Evolutionary conservation across 2,797 vertebrate species (phyloP).

Genomic region (Poeciliopsis paucimaculata): DNA sequence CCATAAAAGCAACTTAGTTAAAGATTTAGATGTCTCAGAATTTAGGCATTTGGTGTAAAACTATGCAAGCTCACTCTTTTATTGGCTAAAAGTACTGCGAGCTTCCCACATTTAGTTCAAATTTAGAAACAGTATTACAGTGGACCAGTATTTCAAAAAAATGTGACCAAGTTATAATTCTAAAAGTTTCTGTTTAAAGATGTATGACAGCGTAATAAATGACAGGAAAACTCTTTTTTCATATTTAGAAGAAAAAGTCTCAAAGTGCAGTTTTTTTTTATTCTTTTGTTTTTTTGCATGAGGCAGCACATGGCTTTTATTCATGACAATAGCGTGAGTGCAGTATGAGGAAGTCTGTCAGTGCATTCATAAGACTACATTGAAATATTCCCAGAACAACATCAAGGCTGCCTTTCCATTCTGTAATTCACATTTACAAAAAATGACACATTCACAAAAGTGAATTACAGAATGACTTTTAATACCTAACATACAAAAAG

Average conservation of each 20-base stretch:
- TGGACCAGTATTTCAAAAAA: background rate
- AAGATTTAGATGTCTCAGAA: background rate
- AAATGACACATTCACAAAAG: conserved; percentile 12
- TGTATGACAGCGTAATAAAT: background rate
- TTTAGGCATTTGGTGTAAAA: background rate
- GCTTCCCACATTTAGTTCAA: background rate
- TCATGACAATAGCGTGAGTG: conserved; percentile 64
- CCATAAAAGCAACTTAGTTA: background rate
- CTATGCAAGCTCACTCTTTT: background rate
- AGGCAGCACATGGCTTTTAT: conserved; percentile 68
- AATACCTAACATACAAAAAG: conserved; percentile 16
- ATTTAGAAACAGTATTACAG: background rate
- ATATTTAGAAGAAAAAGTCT: conserved; percentile 30
- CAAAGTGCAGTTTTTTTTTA: background rate
- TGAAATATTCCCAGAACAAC: conserved; percentile 41
- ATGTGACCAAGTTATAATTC: background rate
- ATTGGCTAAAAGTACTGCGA: background rate
- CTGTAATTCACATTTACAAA: conserved; percentile 29
- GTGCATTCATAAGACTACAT: conserved; percentile 63
- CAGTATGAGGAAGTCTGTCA: conserved; percentile 61
- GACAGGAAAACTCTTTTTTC: background rate
- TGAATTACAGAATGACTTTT: background rate
- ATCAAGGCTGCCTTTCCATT: conserved; percentile 17
- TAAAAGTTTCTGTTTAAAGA: background rate
- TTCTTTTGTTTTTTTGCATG: conserved; percentile 32